Evolutionary conservation across 37 sponge, comb jelly and placozoan species (phyloP), one percentile per base, ranked within the genome.

Genomic region (Cliona cf. orientalis): DNA sequence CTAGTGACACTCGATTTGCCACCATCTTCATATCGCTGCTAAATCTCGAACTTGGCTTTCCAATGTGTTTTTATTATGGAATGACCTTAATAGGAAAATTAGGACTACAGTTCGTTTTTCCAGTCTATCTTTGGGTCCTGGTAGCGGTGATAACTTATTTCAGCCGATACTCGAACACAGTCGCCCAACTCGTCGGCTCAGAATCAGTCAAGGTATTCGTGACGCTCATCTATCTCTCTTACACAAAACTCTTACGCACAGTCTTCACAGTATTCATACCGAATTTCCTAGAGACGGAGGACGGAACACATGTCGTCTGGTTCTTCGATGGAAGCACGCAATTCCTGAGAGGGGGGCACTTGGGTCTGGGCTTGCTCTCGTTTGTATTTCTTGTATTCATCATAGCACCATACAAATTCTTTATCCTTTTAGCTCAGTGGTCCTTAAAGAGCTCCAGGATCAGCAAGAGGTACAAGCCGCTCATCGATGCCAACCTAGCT

Each of bases 401-500:
- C 19, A 6, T 73, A 46, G 23, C 56, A 25, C 74, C 74, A 6
- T 73, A 26, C 74, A 12, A 61, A 61, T 25, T 61, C 63, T 61
- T 61, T n/a, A 6, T 61, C 25, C 26, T 61, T 6, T 6, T 11
- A 7, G 28, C 26, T n/a, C 63, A 61, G 63, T 61, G 63, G 63
- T 61, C 5, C 6, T 56, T 73, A 5, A 61, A 22, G 26, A 25
- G 28, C 63, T 25, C 26, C 5, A 25, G 63, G 63, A 22, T 61
- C 22, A 61, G 28, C 26, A 12, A 11, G 26, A 49, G 76, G 55
- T 64, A 29, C 33, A 78, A 58, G 45, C 67, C 79, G 21, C 66
- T 78, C 5, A 63, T 58, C 25, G 79, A 78, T 78, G 79, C 79
- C 31, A 6, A 7, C 33, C 46, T 37, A 65, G 79, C 67, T 36